phyloP scores from a whole-genome alignment of 1,140 invertebrate genomes.

The Amyelois transitella region DNA sequence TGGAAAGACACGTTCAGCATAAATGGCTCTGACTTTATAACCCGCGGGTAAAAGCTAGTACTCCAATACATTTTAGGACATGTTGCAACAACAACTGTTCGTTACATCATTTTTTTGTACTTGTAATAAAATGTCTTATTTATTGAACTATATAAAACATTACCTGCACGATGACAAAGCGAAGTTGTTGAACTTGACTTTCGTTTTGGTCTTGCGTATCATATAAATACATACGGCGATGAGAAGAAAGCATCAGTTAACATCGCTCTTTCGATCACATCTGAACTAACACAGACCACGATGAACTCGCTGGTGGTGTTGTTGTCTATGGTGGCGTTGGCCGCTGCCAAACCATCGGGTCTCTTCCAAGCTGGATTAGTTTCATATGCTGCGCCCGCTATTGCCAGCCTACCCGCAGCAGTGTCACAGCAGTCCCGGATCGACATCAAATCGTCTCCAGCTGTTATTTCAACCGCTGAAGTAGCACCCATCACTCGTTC shows the following conservation, averaged over 20 bases:
- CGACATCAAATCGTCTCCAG: slow-evolving; percentile 46
- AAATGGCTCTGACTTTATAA: too few species aligned
- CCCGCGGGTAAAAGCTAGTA: not conserved
- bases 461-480: slow-evolving; percentile 20
- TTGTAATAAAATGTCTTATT: not conserved
- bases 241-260: slow-evolving; percentile 61
- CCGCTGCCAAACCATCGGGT: slow-evolving; percentile 57
- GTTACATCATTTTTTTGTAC: not conserved
- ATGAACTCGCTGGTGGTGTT: slow-evolving; percentile 75
- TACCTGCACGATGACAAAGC: slow-evolving; percentile 5
- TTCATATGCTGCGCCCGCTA: slow-evolving; percentile 24
- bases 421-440: slow-evolving; percentile 41
- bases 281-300: slow-evolving; percentile 71
- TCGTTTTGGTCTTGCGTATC: slow-evolving; percentile 31
- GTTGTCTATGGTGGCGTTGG: slow-evolving; percentile 71
- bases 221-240: slow-evolving; percentile 53
- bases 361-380: slow-evolving; percentile 29
- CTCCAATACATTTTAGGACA: not conserved
- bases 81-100: not conserved
- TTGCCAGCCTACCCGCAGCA: slow-evolving; percentile 33
- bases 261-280: slow-evolving; percentile 33
- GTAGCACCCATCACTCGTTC: slow-evolving; percentile 18
- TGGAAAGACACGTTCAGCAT: too few species aligned
- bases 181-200: slow-evolving; percentile 52
- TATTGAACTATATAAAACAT: not conserved